Evolutionary conservation across 2,888 invertebrate species (phyloP).

Genomic region (Eilema caniola): DNA sequence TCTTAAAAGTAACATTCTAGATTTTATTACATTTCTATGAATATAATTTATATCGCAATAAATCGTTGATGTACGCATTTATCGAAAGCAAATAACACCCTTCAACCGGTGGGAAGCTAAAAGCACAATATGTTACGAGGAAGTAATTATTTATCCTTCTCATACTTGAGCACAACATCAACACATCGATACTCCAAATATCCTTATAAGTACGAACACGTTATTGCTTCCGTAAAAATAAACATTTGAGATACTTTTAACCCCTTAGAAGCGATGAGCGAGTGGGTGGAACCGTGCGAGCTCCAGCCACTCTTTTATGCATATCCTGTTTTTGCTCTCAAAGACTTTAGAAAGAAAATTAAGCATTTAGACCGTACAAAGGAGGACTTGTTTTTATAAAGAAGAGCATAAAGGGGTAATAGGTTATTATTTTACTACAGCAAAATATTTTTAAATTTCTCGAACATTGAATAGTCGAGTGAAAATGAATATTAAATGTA

Average conservation of each 20-base stretch:
- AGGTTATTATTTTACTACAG: not conserved
- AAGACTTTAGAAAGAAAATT: slow-evolving; percentile 21
- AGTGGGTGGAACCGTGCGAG: slow-evolving; percentile 24
- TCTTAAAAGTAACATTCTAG: not conserved
- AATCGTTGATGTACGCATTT: not conserved
- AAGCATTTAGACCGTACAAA: slow-evolving; percentile 12
- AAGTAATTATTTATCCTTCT: slow-evolving; percentile 33
- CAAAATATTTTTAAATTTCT: not conserved
- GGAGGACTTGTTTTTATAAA: slow-evolving; percentile 4
- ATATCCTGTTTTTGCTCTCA: slow-evolving; percentile 14
- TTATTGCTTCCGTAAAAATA: slow-evolving; percentile 31
- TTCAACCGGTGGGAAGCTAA: slow-evolving; percentile 18
- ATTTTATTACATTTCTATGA: not conserved
- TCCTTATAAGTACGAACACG: slow-evolving; percentile 26
- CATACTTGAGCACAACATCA: slow-evolving; percentile 26
- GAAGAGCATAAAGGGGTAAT: slow-evolving; percentile 1
- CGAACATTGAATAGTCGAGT: not conserved
- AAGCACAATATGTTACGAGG: slow-evolving; percentile 15
- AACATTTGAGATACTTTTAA: slow-evolving; percentile 31
- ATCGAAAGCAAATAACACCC: not conserved
- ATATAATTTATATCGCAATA: not conserved
- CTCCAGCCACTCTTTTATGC: slow-evolving; percentile 7
- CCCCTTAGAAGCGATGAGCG: slow-evolving; percentile 12
- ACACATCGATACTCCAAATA: slow-evolving; percentile 30
- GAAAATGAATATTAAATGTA: not conserved